phyloP scores from a whole-genome alignment of 1,140 invertebrate species.

The Brachionus manjavacas region DNA sequence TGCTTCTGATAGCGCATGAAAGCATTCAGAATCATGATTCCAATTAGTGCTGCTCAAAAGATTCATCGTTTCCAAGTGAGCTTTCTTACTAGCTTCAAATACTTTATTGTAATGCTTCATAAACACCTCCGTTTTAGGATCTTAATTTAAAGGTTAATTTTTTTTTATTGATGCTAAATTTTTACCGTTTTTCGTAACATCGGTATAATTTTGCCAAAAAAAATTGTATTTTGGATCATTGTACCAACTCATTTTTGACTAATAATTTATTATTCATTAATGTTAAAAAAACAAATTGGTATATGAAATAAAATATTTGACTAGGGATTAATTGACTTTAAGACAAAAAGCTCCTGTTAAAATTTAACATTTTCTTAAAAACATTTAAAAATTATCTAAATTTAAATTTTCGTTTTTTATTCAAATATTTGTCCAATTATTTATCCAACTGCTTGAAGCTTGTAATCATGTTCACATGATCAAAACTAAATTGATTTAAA shows the following conservation, averaged over 20 bases:
- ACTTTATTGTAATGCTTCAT: not conserved
- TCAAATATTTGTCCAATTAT: too few relatives aligned
- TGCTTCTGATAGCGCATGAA: not conserved
- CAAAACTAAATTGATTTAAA: too few relatives aligned
- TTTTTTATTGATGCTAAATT: too few relatives aligned
- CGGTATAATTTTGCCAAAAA: not conserved
- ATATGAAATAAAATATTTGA: not conserved
- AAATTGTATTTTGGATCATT: not conserved
- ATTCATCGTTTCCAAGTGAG: not conserved
- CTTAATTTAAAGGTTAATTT: not conserved
- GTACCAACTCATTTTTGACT: not conserved
- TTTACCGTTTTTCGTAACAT: not conserved
- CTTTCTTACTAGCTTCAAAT: not conserved
- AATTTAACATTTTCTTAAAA: too few relatives aligned
- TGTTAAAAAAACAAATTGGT: too few relatives aligned
- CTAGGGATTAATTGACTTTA: not conserved
- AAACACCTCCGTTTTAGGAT: not conserved
- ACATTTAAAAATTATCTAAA: too few relatives aligned
- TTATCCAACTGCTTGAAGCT: too few relatives aligned
- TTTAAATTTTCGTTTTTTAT: too few relatives aligned
- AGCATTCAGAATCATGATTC: not conserved
- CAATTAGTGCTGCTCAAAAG: not conserved
- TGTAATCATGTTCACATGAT: too few relatives aligned
- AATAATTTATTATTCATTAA: too few relatives aligned
- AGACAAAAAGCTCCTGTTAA: not conserved